Evolutionary conservation across 1,140 invertebrate species (phyloP).

Genomic region (Radopholus similis): DNA sequence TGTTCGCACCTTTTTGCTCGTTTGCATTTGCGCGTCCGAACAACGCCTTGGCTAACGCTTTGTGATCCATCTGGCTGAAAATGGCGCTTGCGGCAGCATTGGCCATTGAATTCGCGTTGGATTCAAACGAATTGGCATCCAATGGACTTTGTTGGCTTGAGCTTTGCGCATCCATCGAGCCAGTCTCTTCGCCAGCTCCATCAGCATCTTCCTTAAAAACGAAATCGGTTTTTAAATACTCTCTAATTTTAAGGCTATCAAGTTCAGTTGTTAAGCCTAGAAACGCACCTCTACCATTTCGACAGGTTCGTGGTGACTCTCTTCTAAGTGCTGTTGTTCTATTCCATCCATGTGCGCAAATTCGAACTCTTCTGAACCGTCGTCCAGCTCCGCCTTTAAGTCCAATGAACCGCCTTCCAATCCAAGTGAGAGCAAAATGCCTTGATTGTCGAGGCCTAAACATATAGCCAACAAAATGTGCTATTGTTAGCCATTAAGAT

Average conservation of each 20-base stretch:
- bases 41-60: slow-evolving; percentile 10
- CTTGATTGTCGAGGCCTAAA: slow-evolving; percentile 10
- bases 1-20: too few species aligned
- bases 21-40: too few species aligned
- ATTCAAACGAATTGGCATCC: not conserved
- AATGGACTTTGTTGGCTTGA: not conserved
- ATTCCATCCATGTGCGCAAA: too few species aligned
- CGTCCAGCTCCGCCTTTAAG: slow-evolving; percentile 3
- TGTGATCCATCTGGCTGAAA: slow-evolving; percentile 12
- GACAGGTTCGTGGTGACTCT: too few species aligned
- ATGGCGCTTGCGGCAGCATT: slow-evolving; percentile 17
- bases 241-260: too few species aligned
- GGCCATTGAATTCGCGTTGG: not conserved
- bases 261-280: too few species aligned
- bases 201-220: not conserved
- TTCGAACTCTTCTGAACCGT: too few species aligned
- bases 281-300: too few species aligned
- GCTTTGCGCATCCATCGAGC: not conserved
- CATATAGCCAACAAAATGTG: not conserved
- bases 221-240: too few species aligned
- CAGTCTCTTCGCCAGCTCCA: not conserved
- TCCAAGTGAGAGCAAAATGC: slow-evolving; percentile 51
- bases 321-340: too few species aligned
- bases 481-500: not conserved
- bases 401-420: slow-evolving; percentile 40